Conservation (phyloP, 2,888 invertebrate species). For the Epirrita christyi region DNA sequence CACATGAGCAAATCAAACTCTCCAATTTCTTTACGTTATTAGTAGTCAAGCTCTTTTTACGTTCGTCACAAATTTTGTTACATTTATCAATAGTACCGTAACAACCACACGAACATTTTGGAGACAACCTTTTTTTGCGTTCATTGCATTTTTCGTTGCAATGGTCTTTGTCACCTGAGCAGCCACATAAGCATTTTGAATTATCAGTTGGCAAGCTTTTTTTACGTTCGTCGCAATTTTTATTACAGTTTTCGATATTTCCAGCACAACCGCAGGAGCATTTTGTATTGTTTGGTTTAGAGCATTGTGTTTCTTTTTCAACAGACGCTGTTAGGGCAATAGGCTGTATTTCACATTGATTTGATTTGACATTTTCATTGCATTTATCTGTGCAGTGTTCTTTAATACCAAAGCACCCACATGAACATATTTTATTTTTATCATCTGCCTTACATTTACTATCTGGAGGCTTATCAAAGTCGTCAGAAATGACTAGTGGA, state of each 20-base stretch:
- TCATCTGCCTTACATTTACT: not conserved
- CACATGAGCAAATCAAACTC: slow-evolving; percentile 12
- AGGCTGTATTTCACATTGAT: slow-evolving; percentile 5
- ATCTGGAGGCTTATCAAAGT: slow-evolving; percentile 7
- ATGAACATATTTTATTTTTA: slow-evolving; percentile 17
- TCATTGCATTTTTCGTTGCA: not conserved
- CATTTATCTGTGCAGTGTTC: slow-evolving; percentile 8
- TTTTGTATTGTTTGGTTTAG: slow-evolving; percentile 15
- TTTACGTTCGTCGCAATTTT: not conserved
- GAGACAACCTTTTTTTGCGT: too few relatives aligned
- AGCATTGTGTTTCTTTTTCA: slow-evolving; percentile 28
- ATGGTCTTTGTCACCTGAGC: slow-evolving; percentile 1
- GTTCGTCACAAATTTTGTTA: not conserved
- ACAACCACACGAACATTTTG: too few relatives aligned
- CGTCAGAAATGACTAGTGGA: not conserved
- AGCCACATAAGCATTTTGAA: slow-evolving; percentile 2
- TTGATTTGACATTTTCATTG: slow-evolving; percentile 5
- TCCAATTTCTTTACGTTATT: not conserved
- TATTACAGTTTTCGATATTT: slow-evolving; percentile 5
- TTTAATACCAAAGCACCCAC: slow-evolving; percentile 14
- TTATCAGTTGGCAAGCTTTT: not conserved
- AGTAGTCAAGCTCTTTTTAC: not conserved
- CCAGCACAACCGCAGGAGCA: slow-evolving; percentile 16
- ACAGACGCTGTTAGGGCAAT: slow-evolving; percentile 6
- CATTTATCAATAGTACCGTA: too few relatives aligned